Base-by-base conservation (phyloP, 1,140 invertebrate genomes). In the Lucilia sericata region DNA sequence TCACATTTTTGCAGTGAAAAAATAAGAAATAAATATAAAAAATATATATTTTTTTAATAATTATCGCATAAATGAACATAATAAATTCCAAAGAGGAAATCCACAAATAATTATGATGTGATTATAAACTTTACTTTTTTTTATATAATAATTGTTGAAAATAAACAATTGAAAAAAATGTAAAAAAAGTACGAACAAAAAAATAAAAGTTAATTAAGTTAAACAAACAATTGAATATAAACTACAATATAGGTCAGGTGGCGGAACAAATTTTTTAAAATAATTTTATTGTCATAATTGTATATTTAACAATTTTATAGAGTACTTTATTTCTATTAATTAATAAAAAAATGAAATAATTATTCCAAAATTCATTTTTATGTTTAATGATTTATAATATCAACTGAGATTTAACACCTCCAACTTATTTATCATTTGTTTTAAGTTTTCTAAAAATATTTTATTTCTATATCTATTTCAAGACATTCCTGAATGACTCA, bases 1-100 rank as follows among this genome's bases (percentile, higher is more conserved):
- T 80, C 76, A 49, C 76, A 80, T 80, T 80, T 80, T 49, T 47
- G n/a, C 19, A 47, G 42, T 49, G 42, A 49, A 49, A 49, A 80
- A 49, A n/a, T n/a, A 30, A 49, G 47, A 80, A 17, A 78, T 42
- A 78, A 78, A 70, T 12, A 21, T 12, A n/a, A 60, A n/a, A 17
- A 60, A 60, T n/a, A 60, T 14, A 60, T 3, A n/a, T 5, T 60
- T 30, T 30, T n/a, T 60, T 17, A 60, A 60, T 60, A 70, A 70
- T 70, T 70, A 70, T 70, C 65, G 65, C 21, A 70, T 70, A 70
- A 70, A 21, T 70, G 19, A 70, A 25, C 65, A 70, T 70, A 70
- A 70, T 12, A 3, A 17, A 60, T n/a, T 14, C 55, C 7, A 9
- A 80, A 49, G 76, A 80, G 76, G 76, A 80, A 80, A 80, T 70